A percentile compares a stretch with the other conserved stretches of the same genome.
Conservation (phyloP, 1,140 invertebrate species). For the Melanaphis sacchari region DNA sequence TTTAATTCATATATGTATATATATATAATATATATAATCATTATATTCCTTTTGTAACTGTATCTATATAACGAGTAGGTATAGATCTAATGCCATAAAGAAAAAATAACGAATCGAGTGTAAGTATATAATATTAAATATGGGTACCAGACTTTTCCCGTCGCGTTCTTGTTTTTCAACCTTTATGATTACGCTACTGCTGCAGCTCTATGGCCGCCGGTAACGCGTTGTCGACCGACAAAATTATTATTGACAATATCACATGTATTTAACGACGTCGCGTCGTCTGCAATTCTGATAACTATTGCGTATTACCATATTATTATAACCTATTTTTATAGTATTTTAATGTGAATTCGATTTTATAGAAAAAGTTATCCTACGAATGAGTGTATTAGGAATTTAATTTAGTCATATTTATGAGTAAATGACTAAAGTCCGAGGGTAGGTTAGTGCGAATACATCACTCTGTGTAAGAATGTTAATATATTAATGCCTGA, state of each 20-base stretch:
- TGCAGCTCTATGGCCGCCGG: background rate
- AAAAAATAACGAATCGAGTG: slow-evolving; percentile 25
- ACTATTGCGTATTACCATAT: background rate
- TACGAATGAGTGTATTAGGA: background rate
- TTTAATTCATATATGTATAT: slow-evolving; percentile 3
- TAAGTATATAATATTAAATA: background rate
- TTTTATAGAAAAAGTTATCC: background rate
- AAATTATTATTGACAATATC: slow-evolving; percentile 13
- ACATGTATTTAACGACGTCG: slow-evolving; percentile 8
- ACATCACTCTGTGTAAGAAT: background rate
- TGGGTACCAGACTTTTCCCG: background rate
- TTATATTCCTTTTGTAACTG: background rate
- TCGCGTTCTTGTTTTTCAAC: background rate
- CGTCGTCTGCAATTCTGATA: background rate
- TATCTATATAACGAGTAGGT: slow-evolving; percentile 17
- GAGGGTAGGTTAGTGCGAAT: background rate
- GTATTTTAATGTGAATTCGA: slow-evolving; percentile 20
- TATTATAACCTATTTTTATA: background rate
- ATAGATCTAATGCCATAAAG: background rate
- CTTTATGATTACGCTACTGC: background rate
- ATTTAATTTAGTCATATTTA: background rate
- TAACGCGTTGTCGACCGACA: background rate
- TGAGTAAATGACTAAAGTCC: too few species aligned
- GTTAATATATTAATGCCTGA: background rate
- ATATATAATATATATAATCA: background rate